Conservation (phyloP, 2,888 invertebrate species). For the Mesorhabditis sp. region DNA sequence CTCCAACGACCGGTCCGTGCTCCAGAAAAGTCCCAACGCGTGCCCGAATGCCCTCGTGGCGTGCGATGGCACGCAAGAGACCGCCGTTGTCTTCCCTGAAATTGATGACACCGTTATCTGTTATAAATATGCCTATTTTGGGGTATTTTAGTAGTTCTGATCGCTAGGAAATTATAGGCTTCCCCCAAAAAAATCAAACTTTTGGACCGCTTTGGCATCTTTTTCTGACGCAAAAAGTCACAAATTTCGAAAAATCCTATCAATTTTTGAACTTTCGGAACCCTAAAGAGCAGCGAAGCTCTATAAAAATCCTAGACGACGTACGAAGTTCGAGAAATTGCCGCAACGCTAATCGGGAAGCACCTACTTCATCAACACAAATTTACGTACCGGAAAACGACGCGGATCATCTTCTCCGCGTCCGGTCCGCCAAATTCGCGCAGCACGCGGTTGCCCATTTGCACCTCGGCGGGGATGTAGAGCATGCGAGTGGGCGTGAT, state of each 20-base stretch:
- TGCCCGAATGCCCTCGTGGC: neutral
- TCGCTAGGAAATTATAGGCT: too few relatives aligned
- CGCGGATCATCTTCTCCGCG: neutral
- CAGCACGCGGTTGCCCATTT: constrained; percentile 18
- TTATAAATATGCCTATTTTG: too few relatives aligned
- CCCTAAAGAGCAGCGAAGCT: too few relatives aligned
- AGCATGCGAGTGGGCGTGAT: constrained; percentile 16
- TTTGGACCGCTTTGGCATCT: too few relatives aligned
- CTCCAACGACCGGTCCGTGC: neutral
- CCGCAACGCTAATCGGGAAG: neutral
- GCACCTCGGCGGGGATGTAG: constrained; percentile 14
- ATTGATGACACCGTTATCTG: too few relatives aligned
- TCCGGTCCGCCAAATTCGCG: constrained; percentile 3
- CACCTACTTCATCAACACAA: neutral
- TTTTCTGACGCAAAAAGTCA: too few relatives aligned
- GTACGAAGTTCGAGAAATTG: too few relatives aligned
- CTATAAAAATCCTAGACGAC: too few relatives aligned
- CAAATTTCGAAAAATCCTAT: too few relatives aligned
- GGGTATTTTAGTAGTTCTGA: too few relatives aligned
- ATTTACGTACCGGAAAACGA: constrained; percentile 1
- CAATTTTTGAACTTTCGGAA: too few relatives aligned
- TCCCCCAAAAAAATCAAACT: too few relatives aligned
- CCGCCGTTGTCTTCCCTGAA: neutral
- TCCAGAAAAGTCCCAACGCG: neutral
- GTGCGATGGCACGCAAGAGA: neutral